A percentile compares a stretch with the other conserved stretches of the same genome.
Conservation (phyloP, 2,888 invertebrate species). For the Luperina nickerlii region DNA sequence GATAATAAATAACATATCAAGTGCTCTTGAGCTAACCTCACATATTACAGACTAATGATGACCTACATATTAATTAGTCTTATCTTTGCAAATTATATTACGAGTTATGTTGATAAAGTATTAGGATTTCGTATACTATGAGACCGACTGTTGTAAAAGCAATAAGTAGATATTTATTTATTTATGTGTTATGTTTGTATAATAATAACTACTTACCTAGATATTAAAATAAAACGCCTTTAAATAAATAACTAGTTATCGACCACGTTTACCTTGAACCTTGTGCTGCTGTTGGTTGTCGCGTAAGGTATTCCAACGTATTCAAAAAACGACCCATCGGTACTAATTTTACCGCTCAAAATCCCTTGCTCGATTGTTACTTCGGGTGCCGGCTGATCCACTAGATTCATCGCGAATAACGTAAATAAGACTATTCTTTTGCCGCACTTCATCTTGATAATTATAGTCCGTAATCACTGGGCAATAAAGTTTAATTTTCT, state of each 20-base stretch:
- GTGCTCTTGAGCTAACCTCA: conserved; percentile 15
- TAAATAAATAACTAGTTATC: conserved; percentile 13
- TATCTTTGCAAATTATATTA: conserved; percentile 23
- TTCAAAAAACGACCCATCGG: conserved; percentile 83
- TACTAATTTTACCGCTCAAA: conserved; percentile 82
- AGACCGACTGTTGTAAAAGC: not conserved
- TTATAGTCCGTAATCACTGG: not conserved
- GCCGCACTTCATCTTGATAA: conserved; percentile 74
- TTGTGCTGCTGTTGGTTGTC: conserved; percentile 76
- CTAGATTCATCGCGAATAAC: conserved; percentile 81
- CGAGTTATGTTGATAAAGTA: conserved; percentile 13
- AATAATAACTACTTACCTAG: not conserved
- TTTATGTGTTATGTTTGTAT: not conserved
- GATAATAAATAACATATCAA: conserved; percentile 9
- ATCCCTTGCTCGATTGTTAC: conserved; percentile 82
- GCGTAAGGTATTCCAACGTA: conserved; percentile 86
- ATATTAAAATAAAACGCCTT: not conserved
- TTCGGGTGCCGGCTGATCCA: conserved; percentile 85
- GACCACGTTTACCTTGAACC: conserved; percentile 81
- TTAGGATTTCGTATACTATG: conserved; percentile 37
- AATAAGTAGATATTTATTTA: not conserved
- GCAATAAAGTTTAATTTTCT: conserved; percentile 8
- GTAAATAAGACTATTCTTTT: conserved; percentile 82
- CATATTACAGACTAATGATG: conserved; percentile 1
- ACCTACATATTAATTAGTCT: conserved; percentile 24